These are phyloP conservation scores for Scytalopus superciliaris DNA, from an alignment of 2,113 vertebrate genomes.

Conservation along the genomic window DNA sequence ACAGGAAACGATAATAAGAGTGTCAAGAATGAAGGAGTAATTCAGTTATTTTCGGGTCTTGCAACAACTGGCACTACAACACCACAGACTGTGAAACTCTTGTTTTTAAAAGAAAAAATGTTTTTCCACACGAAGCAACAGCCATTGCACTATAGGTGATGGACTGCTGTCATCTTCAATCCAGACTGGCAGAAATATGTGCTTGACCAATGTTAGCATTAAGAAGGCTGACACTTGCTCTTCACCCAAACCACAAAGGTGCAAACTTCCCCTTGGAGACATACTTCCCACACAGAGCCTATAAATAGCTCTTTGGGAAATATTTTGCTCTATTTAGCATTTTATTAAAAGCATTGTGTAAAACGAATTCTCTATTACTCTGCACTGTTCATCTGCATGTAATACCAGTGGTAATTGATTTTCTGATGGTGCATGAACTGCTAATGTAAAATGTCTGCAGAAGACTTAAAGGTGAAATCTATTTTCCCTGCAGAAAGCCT, in stretches of 20 bases:
- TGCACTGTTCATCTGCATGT: conserved; percentile 49
- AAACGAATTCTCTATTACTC: conserved; percentile 59
- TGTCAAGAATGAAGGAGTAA: conserved; percentile 4
- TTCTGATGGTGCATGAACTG: conserved; percentile 44
- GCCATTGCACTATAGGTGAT: neutral
- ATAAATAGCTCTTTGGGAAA: conserved; percentile 66
- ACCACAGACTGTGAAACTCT: neutral
- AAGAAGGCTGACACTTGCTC: neutral
- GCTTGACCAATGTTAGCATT: neutral
- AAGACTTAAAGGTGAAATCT: conserved; percentile 48
- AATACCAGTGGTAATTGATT: conserved; percentile 47
- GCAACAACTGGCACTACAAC: neutral
- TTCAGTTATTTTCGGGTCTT: conserved; percentile 8
- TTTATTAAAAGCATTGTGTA: conserved; percentile 62
- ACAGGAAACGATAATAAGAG: conserved; percentile 23
- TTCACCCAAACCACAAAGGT: neutral
- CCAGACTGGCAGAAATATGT: neutral
- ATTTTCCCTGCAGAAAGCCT: conserved; percentile 13
- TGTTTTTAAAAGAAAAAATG: neutral
- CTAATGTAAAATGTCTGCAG: conserved; percentile 41
- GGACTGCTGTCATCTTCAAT: neutral
- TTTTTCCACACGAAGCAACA: neutral
- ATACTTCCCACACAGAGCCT: conserved; percentile 28
- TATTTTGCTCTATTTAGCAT: conserved; percentile 69
- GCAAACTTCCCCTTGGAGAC: conserved; percentile 1